These are phyloP conservation scores for Sceloporus undulatus DNA, from an alignment of 2,113 vertebrate genomes.

Conservation along the genomic window DNA sequence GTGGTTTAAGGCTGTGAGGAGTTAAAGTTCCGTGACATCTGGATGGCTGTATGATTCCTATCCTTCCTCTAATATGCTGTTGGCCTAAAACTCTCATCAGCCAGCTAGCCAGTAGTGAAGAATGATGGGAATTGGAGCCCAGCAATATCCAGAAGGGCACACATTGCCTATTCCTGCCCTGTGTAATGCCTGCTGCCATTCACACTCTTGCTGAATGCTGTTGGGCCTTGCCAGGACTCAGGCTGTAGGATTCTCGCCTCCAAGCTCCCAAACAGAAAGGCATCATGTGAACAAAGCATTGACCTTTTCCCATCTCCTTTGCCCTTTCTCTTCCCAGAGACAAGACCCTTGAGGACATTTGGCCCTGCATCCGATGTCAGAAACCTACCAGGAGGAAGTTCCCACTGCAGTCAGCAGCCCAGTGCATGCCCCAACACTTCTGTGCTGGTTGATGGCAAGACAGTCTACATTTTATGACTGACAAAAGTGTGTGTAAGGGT, in stretches of 20 bases:
- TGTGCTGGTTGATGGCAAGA: conserved; percentile 66
- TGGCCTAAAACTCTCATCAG: no score
- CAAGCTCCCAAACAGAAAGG: background rate
- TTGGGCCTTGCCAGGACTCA: conserved; percentile 23
- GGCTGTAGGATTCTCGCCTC: background rate
- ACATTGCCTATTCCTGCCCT: no score
- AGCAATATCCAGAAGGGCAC: no score
- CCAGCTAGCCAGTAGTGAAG: no score
- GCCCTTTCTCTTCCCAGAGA: conserved; percentile 51
- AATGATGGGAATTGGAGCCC: no score
- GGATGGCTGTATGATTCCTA: no score
- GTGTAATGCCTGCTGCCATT: background rate
- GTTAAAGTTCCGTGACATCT: no score
- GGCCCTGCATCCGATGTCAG: conserved; percentile 35
- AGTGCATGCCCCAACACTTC: conserved; percentile 70
- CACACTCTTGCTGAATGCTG: no score
- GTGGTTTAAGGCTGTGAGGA: no score
- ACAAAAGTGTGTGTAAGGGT: conserved; percentile 25
- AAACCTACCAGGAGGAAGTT: conserved; percentile 61
- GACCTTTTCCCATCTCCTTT: conserved; percentile 20
- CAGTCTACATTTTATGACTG: conserved; percentile 66
- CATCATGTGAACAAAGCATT: background rate
- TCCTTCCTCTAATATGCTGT: no score
- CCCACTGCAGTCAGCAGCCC: conserved; percentile 60
- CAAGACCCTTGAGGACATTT: conserved; percentile 59